Evolutionary conservation across 2,113 vertebrate species (phyloP), one percentile per base, ranked within the genome.

Genomic region (Paratilapia polleni): DNA sequence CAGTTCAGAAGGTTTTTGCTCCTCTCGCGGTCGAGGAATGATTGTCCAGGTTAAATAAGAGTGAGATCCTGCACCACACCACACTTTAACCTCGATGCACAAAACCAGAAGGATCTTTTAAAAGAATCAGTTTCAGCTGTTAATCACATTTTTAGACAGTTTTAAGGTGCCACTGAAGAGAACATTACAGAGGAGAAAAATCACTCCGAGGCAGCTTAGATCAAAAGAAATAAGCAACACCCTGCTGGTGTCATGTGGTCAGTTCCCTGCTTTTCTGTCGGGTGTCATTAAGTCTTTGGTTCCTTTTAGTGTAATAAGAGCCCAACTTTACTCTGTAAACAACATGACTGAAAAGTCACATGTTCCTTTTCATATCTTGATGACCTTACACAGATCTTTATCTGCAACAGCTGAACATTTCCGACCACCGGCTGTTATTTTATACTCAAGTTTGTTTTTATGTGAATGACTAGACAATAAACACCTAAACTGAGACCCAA

Each of bases 201-300:
- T 78, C 76, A 68, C 36, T 77, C 9, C 3, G 19, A 13, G 14
- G 61, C 52, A 84, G 57, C 17, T 26, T 20, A 52, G 75, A 91
- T 24, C 31, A 58, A 59, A 62, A 74, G 14, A 79, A 49, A 59
- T 34, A 57, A 66, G 61, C 52, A 52, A 11, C 41, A 75, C 6
- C 60, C 78, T 60, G 81, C 78, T 58, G 77, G 60, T 22, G 3
- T 47, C 52, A 41, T 24, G 56, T 24, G 41, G 73, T 87, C 80
- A 63, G 66, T 66, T 80, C 64, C 63, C 63, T 58, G 73, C 76
- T 70, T 74, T 38, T 56, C 60, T 76, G 52, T 34, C 68, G 77
- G 83, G 66, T 70, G 63, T 36, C 59, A 12, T 74, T 58, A 43
- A 66, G 68, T 91, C 87, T 89, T 89, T 87, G 85, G 84, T 90